Conservation (phyloP, 1,140 invertebrate genomes). For the Dendrolimus kikuchii region DNA sequence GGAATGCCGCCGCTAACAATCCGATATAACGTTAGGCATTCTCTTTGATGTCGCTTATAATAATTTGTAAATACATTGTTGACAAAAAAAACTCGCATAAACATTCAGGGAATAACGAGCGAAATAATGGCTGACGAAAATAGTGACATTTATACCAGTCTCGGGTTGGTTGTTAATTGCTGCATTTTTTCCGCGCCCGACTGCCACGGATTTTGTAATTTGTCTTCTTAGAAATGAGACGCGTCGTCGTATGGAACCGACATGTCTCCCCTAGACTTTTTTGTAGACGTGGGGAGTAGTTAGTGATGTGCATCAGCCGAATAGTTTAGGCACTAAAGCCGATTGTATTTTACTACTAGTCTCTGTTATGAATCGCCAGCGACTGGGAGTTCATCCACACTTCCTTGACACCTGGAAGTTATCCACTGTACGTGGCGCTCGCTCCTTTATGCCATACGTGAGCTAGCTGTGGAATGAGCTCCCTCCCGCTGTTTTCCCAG, state of each 20-base stretch:
- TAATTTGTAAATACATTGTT: constrained; percentile 28
- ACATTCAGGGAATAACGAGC: constrained; percentile 46
- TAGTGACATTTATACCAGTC: constrained; percentile 47
- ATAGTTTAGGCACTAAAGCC: too few species aligned
- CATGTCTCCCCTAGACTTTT: constrained; percentile 61
- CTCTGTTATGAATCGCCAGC: too few species aligned
- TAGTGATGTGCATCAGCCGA: too few species aligned
- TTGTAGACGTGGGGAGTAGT: constrained; percentile 23
- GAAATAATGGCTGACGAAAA: constrained; percentile 43
- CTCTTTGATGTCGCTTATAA: constrained; percentile 31
- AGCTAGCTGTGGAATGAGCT: too few species aligned
- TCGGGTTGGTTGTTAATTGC: constrained; percentile 57
- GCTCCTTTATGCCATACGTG: too few species aligned
- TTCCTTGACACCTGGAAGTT: too few species aligned
- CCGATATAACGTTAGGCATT: constrained; percentile 11
- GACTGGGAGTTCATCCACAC: too few species aligned
- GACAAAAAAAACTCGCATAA: constrained; percentile 33
- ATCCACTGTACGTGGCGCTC: too few species aligned
- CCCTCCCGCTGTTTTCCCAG: too few species aligned
- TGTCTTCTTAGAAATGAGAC: constrained; percentile 70
- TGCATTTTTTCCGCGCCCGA: constrained; percentile 61
- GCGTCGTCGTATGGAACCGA: constrained; percentile 64
- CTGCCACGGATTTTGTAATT: constrained; percentile 63
- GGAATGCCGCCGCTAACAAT: constrained; percentile 9
- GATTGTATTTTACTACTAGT: too few species aligned